These are phyloP conservation scores for Cryptotis parvus DNA, from an alignment of 2,113 vertebrate species.

Conservation along the genomic window DNA sequence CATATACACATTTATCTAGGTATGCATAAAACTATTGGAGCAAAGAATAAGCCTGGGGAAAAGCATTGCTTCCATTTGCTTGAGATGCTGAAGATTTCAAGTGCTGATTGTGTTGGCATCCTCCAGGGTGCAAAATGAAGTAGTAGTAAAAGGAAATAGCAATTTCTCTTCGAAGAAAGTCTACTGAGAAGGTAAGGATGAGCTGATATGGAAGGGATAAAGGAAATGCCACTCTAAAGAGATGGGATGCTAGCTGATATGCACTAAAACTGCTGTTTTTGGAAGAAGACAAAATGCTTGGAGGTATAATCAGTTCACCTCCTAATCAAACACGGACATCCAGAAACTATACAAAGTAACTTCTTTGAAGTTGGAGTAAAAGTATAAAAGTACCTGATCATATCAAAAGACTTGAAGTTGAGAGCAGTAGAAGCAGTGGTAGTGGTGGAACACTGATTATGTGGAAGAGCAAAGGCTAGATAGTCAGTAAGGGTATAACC, in stretches of 20 bases:
- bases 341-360: not conserved
- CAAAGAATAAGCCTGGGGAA: not conserved
- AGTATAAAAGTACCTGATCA: not conserved
- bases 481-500: not conserved
- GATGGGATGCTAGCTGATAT: not conserved
- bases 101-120: not conserved
- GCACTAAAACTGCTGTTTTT: not conserved
- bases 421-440: not conserved
- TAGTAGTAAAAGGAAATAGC: not conserved
- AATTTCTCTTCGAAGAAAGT: not conserved
- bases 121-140: not conserved
- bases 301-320: not conserved
- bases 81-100: not conserved
- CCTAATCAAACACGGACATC: not conserved
- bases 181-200: not conserved
- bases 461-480: not conserved
- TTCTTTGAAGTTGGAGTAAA: not conserved
- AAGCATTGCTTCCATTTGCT: slow-evolving; percentile 3
- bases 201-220: not conserved
- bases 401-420: not conserved
- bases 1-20: too few relatives aligned
- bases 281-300: not conserved
- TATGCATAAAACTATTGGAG: not conserved
- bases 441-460: not conserved
- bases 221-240: not conserved